Conservation (phyloP, 2,113 vertebrate species). For the Calonectris borealis region DNA sequence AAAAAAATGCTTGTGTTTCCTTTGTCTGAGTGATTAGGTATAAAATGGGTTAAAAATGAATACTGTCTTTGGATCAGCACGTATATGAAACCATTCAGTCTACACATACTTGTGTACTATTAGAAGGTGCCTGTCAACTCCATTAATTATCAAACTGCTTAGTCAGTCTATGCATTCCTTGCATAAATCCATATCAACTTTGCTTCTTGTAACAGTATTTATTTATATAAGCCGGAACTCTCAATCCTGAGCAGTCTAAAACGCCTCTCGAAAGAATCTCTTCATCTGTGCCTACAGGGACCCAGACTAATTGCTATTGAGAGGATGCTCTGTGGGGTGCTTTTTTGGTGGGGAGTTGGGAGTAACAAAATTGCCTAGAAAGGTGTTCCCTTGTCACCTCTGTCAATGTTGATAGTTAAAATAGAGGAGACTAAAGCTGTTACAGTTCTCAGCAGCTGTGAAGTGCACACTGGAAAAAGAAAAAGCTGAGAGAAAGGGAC, state of each 20-base stretch:
- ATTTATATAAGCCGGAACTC: constrained; percentile 61
- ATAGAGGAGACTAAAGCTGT: background rate
- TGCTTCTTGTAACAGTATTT: constrained; percentile 63
- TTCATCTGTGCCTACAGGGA: background rate
- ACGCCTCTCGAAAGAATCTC: background rate
- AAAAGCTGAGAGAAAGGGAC: background rate
- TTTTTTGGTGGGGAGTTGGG: background rate
- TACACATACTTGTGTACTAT: constrained; percentile 41
- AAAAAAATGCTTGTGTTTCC: background rate
- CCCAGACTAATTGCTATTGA: background rate
- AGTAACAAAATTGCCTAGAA: background rate
- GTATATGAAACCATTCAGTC: background rate
- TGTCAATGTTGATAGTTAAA: background rate
- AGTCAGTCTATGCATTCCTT: constrained; percentile 73
- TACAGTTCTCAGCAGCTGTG: background rate
- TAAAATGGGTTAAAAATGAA: constrained; percentile 43
- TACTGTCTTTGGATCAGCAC: background rate
- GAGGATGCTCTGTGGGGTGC: background rate
- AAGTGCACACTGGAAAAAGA: background rate
- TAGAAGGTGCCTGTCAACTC: constrained; percentile 67
- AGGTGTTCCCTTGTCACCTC: background rate
- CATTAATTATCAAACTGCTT: constrained; percentile 73
- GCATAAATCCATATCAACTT: constrained; percentile 66
- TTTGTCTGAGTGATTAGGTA: constrained; percentile 12
- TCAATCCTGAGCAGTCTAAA: background rate